These are phyloP conservation scores for Mola mola DNA, from an alignment of 2,113 vertebrate genomes.

Conservation along the genomic window DNA sequence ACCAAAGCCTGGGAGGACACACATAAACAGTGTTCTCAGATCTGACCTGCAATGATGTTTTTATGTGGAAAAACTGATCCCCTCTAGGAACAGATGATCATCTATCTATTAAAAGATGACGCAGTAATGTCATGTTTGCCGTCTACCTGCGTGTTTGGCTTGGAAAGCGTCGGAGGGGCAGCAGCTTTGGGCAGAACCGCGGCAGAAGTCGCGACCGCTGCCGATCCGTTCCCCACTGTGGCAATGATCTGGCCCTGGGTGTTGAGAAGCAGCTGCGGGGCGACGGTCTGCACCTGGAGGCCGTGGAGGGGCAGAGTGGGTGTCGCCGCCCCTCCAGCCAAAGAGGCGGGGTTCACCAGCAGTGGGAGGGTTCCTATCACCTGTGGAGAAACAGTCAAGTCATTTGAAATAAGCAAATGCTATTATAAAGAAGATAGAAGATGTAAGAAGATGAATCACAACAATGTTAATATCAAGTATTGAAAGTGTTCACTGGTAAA, in stretches of 20 bases:
- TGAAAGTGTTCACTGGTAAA: too few species aligned
- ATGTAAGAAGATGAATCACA: too few species aligned
- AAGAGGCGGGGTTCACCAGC: constrained; percentile 86
- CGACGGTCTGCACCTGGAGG: constrained; percentile 90
- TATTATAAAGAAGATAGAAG: too few species aligned
- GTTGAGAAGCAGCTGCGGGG: constrained; percentile 92
- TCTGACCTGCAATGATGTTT: too few species aligned
- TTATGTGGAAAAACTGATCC: too few species aligned
- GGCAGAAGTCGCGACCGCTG: constrained; percentile 79
- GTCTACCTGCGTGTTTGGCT: constrained; percentile 77
- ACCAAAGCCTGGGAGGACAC: constrained; percentile 60
- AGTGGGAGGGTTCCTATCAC: constrained; percentile 93
- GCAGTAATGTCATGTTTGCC: not conserved
- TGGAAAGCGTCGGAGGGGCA: constrained; percentile 79
- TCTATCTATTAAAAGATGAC: not conserved
- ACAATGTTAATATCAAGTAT: too few species aligned
- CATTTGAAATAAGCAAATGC: constrained; percentile 24
- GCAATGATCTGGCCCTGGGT: constrained; percentile 95
- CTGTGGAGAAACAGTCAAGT: constrained; percentile 66
- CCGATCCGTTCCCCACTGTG: constrained; percentile 84
- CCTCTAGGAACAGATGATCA: too few species aligned
- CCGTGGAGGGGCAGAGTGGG: constrained; percentile 84
- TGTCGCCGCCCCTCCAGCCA: constrained; percentile 69
- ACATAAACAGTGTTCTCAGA: not conserved
- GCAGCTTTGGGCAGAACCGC: constrained; percentile 84